A percentile compares a stretch with the other conserved stretches of the same genome.
These are phyloP conservation scores for Ammodytes dubius DNA, from an alignment of 2,113 vertebrate species.

Conservation along the genomic window DNA sequence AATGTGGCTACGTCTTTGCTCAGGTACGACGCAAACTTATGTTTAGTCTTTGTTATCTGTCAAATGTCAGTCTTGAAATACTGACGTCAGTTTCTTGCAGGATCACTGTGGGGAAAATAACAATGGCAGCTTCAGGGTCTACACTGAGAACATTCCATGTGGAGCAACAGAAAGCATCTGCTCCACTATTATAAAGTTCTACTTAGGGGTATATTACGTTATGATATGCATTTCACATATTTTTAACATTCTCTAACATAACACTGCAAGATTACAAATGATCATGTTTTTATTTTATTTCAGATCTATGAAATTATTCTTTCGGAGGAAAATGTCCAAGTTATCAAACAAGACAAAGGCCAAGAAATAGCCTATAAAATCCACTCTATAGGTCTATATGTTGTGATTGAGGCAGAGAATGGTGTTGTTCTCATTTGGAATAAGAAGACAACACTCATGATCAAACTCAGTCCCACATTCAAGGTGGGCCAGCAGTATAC, in stretches of 20 bases:
- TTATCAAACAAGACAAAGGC: constrained; percentile 76
- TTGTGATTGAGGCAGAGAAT: constrained; percentile 87
- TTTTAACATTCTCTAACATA: neutral
- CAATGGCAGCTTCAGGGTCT: constrained; percentile 86
- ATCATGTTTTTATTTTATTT: constrained; percentile 43
- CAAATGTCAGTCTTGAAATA: constrained; percentile 1
- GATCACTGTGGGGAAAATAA: constrained; percentile 84
- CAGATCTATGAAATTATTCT: constrained; percentile 90
- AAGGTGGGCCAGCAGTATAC: constrained; percentile 81
- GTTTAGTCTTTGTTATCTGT: constrained; percentile 4
- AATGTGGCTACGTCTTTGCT: constrained; percentile 90
- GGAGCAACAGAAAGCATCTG: constrained; percentile 90
- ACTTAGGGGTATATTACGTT: constrained; percentile 84
- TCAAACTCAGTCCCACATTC: constrained; percentile 88
- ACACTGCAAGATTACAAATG: neutral
- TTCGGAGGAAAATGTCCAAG: constrained; percentile 83
- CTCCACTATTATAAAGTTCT: constrained; percentile 91
- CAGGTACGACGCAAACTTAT: constrained; percentile 85
- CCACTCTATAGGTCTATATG: constrained; percentile 89
- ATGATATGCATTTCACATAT: neutral
- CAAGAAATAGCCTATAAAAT: constrained; percentile 86
- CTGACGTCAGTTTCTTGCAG: constrained; percentile 76
- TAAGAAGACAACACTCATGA: constrained; percentile 90
- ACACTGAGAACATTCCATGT: constrained; percentile 91
- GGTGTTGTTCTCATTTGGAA: constrained; percentile 92